Base-by-base conservation (phyloP, 53 echinoderm and acorn worm species). In the Holothuria leucospilota region DNA sequence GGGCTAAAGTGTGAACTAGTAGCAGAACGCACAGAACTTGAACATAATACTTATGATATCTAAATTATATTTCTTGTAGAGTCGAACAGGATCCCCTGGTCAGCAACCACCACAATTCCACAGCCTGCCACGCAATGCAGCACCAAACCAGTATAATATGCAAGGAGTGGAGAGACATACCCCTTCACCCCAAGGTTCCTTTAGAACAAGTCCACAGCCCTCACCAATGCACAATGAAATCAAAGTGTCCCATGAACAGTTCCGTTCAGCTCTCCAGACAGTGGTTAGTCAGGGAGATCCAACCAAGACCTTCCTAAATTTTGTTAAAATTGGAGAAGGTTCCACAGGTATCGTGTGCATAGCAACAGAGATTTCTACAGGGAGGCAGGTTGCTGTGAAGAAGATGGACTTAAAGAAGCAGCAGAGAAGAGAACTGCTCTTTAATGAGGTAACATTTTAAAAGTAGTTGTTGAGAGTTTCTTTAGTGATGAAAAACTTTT, bases 251-350 rank as follows among this genome's bases (percentile, higher is more conserved):
- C 97, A 96, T 21, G 97, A 94, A 75, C 97, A 96, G 88, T 96
- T 96, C 91, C 91, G 97, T 28, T 91, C 91, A 2, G 97, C 97
- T 16, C 78, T 96, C 34, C 94, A 94, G 91, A 95, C 95, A 85
- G 97, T 96, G 26, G 97, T 96, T 60, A 93, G 90, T 52, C 97
- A 91, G 39, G 94, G 94, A 1, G 97, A 96, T 81, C 97, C 97
- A 15, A 81, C 91, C 20, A 25, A 71, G 28, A 87, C 61, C 59
- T 82, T 95, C 81, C 93, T 93, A 51, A 95, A 96, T 62, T 96
- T 96, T 91, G 93, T 96, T 51, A 96, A 96, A 89, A 96, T 96
- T 27, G 97, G 97, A 20, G 97, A 96, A 65, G 97, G 97, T n/a
- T 96, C 97, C 5, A 96, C 97, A 25, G 97, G 97, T 34, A 96